Evolutionary conservation across 2,113 vertebrate genomes (phyloP).

Genomic region (Nibea albiflora): DNA sequence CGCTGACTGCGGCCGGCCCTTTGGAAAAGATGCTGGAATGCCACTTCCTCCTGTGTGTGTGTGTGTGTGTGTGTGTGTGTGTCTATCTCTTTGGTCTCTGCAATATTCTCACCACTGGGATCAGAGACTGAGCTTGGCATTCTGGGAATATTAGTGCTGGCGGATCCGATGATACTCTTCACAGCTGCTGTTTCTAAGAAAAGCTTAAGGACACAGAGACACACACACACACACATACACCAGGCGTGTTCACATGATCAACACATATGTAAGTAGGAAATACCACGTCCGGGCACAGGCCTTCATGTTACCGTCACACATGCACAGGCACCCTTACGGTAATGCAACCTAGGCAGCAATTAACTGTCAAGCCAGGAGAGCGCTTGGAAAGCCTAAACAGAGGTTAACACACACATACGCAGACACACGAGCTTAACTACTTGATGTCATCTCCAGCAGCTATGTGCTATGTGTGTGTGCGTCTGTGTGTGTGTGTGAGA

Average conservation of each 20-base stretch:
- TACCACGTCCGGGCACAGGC: slow-evolving; percentile 19
- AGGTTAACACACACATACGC: slow-evolving; percentile 38
- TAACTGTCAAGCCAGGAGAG: slow-evolving; percentile 53
- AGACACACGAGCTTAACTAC: slow-evolving; percentile 35
- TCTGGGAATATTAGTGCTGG: slow-evolving; percentile 76
- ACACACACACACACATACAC: slow-evolving; percentile 13
- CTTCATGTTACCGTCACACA: slow-evolving; percentile 31
- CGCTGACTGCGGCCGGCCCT: slow-evolving; percentile 52
- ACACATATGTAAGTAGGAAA: slow-evolving; percentile 49
- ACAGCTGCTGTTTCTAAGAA: slow-evolving; percentile 85
- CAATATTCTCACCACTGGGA: slow-evolving; percentile 66
- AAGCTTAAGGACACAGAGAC: slow-evolving; percentile 62
- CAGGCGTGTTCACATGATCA: slow-evolving; percentile 42
- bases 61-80: slow-evolving; percentile 18
- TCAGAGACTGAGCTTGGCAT: slow-evolving; percentile 73
- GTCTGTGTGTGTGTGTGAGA: slow-evolving; percentile 33
- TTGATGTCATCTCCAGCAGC: slow-evolving; percentile 67
- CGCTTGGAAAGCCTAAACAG: slow-evolving; percentile 41
- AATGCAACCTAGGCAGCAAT: slow-evolving; percentile 50
- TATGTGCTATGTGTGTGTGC: slow-evolving; percentile 31
- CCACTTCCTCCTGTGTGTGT: slow-evolving; percentile 55
- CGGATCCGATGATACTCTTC: slow-evolving; percentile 72
- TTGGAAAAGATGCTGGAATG: slow-evolving; percentile 70
- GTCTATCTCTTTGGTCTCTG: slow-evolving; percentile 53
- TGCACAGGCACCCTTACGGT: slow-evolving; percentile 50